These are phyloP conservation scores for Pelodytes ibericus DNA, from an alignment of 2,797 vertebrate genomes.

Conservation along the genomic window DNA sequence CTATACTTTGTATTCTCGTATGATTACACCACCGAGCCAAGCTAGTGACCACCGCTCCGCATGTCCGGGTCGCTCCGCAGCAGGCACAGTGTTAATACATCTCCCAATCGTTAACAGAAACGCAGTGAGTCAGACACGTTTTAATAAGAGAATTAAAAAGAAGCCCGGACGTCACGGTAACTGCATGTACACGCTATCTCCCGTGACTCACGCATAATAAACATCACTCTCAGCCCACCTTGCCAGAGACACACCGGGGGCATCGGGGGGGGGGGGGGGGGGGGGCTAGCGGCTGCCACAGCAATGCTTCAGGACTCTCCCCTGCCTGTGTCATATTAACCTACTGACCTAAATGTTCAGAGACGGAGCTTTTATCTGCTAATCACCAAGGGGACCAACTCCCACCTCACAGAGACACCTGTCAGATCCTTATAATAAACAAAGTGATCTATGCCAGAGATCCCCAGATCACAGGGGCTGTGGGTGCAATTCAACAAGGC, in stretches of 20 bases:
- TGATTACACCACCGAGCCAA: too few species aligned
- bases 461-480: too few species aligned
- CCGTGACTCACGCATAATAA: neutral
- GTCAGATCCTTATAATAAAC: too few species aligned
- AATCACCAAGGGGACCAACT: neutral
- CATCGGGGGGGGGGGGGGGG: neutral
- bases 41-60: too few species aligned
- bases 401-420: too few species aligned
- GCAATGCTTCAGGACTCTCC: neutral
- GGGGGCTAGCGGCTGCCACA: neutral
- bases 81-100: too few species aligned
- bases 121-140: constrained; percentile 24
- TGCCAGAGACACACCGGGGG: neutral
- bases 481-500: too few species aligned
- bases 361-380: neutral
- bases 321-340: constrained; percentile 30
- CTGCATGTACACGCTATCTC: neutral
- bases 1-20: too few species aligned
- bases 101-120: too few species aligned
- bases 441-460: too few species aligned
- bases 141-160: neutral
- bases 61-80: too few species aligned
- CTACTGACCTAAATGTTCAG: constrained; percentile 49
- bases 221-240: neutral
- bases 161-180: neutral